These are phyloP conservation scores for Lissonota sp. DNA, from an alignment of 2,888 invertebrate genomes.

Conservation along the genomic window DNA sequence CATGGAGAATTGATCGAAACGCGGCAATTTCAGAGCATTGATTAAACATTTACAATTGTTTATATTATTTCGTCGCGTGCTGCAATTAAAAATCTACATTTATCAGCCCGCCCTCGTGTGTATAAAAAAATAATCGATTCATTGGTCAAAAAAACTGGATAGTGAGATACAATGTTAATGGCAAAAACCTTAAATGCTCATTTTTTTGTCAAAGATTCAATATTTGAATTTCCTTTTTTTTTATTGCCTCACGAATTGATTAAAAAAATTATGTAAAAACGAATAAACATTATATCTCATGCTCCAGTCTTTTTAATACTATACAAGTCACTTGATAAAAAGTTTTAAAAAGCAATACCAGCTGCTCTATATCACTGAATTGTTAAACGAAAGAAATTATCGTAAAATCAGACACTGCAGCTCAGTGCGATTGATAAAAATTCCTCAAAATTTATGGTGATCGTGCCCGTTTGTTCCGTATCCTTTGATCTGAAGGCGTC, in stretches of 20 bases:
- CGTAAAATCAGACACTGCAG: slow-evolving; percentile 85
- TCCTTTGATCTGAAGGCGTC: slow-evolving; percentile 94
- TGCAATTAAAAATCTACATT: background rate
- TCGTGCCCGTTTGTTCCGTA: slow-evolving; percentile 91
- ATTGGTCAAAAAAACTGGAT: slow-evolving; percentile 15
- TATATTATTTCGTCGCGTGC: background rate
- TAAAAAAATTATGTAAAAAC: background rate
- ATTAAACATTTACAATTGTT: background rate
- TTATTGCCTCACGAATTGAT: background rate
- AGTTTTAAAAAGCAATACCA: slow-evolving; percentile 6
- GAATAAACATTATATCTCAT: background rate
- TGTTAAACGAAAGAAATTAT: background rate
- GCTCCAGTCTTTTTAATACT: slow-evolving; percentile 23
- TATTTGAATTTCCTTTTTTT: background rate
- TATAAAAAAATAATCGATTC: slow-evolving; percentile 44
- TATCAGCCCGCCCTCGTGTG: slow-evolving; percentile 11
- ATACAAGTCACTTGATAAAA: slow-evolving; percentile 1
- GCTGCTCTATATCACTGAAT: slow-evolving; percentile 6
- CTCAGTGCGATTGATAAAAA: slow-evolving; percentile 93
- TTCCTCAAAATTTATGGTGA: slow-evolving; percentile 95
- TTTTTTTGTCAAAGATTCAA: background rate
- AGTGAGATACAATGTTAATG: background rate
- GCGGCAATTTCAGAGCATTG: background rate
- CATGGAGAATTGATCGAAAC: background rate
- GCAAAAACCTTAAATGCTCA: background rate